Conservation (phyloP, 2,888 invertebrate species). For the Drosophila mettleri region DNA sequence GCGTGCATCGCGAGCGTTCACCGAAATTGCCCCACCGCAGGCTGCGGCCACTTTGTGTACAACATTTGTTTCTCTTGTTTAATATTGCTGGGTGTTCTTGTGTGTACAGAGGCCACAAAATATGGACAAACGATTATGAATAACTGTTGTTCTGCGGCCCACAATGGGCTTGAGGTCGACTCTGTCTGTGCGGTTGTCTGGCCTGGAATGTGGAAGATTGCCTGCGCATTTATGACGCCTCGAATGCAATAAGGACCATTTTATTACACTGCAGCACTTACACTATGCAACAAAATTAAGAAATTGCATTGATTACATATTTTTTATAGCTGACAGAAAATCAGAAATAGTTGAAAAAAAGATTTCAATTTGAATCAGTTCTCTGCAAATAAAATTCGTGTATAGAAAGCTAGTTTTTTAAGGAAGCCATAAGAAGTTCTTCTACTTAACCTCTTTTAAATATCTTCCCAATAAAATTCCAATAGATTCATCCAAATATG, state of each 20-base stretch:
- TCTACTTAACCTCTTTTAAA: too few relatives aligned
- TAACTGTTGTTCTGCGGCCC: constrained; percentile 50
- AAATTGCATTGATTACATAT: not conserved
- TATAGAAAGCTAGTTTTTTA: too few relatives aligned
- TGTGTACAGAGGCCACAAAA: constrained; percentile 48
- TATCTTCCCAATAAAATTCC: too few relatives aligned
- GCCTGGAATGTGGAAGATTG: constrained; percentile 21
- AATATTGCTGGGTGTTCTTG: constrained; percentile 33
- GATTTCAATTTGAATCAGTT: too few relatives aligned
- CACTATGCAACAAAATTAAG: constrained; percentile 36
- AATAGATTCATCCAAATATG: too few relatives aligned
- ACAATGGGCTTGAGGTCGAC: constrained; percentile 5
- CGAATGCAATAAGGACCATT: constrained; percentile 54
- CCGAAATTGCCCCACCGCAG: constrained; percentile 65
- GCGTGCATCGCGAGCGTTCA: constrained; percentile 29
- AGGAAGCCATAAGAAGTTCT: too few relatives aligned
- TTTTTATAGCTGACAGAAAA: not conserved
- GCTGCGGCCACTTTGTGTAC: constrained; percentile 61
- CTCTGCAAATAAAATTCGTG: too few relatives aligned
- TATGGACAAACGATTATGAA: constrained; percentile 77
- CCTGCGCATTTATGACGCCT: constrained; percentile 34
- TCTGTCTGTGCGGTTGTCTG: constrained; percentile 13
- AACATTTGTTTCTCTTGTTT: constrained; percentile 25
- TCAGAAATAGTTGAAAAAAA: too few relatives aligned
- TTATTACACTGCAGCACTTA: constrained; percentile 52